Evolutionary conservation across 2,888 invertebrate genomes (phyloP).

Genomic region (Cistogaster globosa): DNA sequence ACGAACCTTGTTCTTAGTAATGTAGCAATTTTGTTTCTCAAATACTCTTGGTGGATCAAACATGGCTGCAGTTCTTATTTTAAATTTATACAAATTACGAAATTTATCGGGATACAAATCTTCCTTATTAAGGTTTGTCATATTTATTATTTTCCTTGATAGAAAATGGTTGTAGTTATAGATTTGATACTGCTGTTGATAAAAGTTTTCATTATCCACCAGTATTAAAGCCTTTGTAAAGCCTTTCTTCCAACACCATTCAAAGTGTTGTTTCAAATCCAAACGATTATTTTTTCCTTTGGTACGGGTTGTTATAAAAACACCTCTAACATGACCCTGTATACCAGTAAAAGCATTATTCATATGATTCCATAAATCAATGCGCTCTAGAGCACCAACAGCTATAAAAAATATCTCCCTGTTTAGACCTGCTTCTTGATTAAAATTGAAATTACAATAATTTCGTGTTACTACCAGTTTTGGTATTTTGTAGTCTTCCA

Average conservation of each 20-base stretch:
- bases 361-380: constrained; percentile 72
- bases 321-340: constrained; percentile 72
- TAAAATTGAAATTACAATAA: constrained; percentile 71
- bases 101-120: constrained; percentile 69
- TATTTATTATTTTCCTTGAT: constrained; percentile 48
- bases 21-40: constrained; percentile 24
- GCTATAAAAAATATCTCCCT: constrained; percentile 73
- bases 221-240: constrained; percentile 73
- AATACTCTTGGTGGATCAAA: constrained; percentile 76
- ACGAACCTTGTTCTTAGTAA: constrained; percentile 3
- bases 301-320: constrained; percentile 68
- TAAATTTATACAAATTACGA: constrained; percentile 71
- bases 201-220: constrained; percentile 52
- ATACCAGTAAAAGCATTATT: constrained; percentile 72
- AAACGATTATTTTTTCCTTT: background rate
- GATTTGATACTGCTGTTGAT: constrained; percentile 37
- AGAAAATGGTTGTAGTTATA: constrained; percentile 73
- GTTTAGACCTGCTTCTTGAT: constrained; percentile 66
- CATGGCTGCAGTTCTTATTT: constrained; percentile 71
- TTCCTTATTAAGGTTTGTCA: background rate
- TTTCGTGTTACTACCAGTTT: constrained; percentile 72
- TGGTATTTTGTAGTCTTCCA: constrained; percentile 61
- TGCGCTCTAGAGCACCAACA: constrained; percentile 67
- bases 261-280: constrained; percentile 72
- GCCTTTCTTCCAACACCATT: constrained; percentile 76